These are phyloP conservation scores for Lepidurus apus DNA, from an alignment of 1,140 invertebrate species.

Conservation along the genomic window DNA sequence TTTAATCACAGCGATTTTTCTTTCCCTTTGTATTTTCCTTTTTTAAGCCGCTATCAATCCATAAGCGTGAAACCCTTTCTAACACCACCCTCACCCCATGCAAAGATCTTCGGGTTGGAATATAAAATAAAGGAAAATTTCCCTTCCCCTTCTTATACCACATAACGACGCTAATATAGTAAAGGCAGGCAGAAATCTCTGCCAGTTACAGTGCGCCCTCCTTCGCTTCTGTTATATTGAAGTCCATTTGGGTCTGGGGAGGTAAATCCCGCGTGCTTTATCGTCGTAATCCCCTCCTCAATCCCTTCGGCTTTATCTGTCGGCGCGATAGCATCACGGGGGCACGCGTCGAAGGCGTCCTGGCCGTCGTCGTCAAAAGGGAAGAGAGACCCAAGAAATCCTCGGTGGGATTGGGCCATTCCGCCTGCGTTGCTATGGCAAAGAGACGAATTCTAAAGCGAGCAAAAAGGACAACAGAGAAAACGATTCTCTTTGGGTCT, in stretches of 20 bases:
- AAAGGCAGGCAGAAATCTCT: not conserved
- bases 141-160: not conserved
- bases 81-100: too few species aligned
- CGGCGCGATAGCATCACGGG: slow-evolving; percentile 12
- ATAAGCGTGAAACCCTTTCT: too few species aligned
- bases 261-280: slow-evolving; percentile 13
- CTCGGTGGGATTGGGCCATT: slow-evolving; percentile 4
- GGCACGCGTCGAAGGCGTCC: slow-evolving; percentile 5
- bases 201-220: not conserved
- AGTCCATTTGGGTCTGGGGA: slow-evolving; percentile 17
- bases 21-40: too few species aligned
- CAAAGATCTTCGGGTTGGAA: too few species aligned
- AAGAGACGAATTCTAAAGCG: not conserved
- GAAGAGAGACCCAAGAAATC: not conserved
- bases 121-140: not conserved
- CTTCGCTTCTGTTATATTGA: not conserved
- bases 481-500: not conserved
- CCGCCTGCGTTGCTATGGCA: not conserved
- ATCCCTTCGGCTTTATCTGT: slow-evolving; percentile 15
- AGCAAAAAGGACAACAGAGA: not conserved
- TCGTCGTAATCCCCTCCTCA: slow-evolving; percentile 17
- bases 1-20: too few species aligned
- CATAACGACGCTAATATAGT: slow-evolving; percentile 10
- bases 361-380: not conserved
- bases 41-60: too few species aligned